phyloP scores from a whole-genome alignment of 1,140 invertebrate species.

The Lucilia sericata region DNA sequence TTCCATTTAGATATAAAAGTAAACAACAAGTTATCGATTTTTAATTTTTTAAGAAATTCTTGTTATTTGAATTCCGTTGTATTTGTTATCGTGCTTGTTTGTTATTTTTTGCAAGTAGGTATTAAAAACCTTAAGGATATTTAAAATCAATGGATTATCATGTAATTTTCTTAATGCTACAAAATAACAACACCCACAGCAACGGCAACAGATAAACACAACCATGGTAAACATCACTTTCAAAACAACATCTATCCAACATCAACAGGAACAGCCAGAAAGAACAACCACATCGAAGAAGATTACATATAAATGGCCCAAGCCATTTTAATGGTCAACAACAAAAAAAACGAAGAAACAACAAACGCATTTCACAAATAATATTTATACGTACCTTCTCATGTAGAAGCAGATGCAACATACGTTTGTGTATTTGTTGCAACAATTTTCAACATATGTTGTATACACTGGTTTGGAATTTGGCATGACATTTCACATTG shows the following conservation, averaged over 20 bases:
- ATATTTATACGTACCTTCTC: too few relatives aligned
- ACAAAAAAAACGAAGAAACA: not conserved
- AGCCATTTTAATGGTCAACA: not conserved
- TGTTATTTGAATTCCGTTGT: not conserved
- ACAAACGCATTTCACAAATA: not conserved
- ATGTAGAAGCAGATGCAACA: too few relatives aligned
- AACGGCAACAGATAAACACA: not conserved
- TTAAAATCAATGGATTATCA: slow-evolving; percentile 30
- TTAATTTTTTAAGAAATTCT: not conserved
- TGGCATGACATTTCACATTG: not conserved
- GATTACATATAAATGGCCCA: not conserved
- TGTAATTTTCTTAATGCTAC: slow-evolving; percentile 32
- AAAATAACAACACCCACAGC: slow-evolving; percentile 30
- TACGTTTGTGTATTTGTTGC: not conserved
- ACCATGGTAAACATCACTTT: too few relatives aligned
- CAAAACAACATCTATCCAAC: not conserved
- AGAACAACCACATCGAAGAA: not conserved
- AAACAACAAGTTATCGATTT: too few relatives aligned
- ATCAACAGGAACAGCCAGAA: not conserved
- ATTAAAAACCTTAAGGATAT: slow-evolving; percentile 8
- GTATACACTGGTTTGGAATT: not conserved
- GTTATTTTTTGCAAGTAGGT: not conserved
- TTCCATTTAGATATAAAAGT: too few relatives aligned
- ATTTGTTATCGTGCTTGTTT: not conserved
- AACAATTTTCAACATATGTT: not conserved